Conservation (phyloP, 2,113 vertebrate species). For the Otolemur garnettii region DNA sequence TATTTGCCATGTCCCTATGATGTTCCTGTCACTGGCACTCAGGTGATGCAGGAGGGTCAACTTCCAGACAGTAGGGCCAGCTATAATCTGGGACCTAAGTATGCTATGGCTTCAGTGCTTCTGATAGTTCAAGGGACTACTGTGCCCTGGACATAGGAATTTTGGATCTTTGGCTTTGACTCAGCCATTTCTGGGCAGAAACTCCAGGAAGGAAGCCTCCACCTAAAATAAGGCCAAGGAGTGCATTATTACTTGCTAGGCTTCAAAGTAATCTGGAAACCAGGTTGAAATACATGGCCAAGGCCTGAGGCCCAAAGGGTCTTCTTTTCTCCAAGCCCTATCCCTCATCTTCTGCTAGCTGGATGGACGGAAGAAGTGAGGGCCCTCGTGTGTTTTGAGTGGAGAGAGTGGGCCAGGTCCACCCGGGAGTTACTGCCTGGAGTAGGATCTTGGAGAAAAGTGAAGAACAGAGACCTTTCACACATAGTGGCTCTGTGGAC, state of each 20-base stretch:
- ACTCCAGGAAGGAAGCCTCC: not conserved
- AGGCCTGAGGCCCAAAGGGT: not conserved
- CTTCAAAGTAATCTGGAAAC: not conserved
- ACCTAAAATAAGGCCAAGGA: not conserved
- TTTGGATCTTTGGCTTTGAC: not conserved
- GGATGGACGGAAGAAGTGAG: not conserved
- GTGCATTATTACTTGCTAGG: accelerated
- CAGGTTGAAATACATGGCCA: not conserved
- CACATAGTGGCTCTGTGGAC: not conserved
- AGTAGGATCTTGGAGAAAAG: not conserved
- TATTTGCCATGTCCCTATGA: not conserved
- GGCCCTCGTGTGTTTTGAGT: accelerated
- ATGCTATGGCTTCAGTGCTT: not conserved
- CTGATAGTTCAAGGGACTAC: not conserved
- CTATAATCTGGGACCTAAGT: not conserved
- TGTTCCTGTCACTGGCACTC: not conserved
- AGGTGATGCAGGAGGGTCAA: no score
- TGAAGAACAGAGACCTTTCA: not conserved
- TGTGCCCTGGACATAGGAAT: accelerated
- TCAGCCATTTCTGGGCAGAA: not conserved
- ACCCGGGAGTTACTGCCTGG: not conserved
- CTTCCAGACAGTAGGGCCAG: not conserved
- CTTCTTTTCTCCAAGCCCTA: not conserved
- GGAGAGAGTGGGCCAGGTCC: not conserved
- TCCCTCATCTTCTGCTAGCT: not conserved